Evolutionary conservation across 2,797 vertebrate species (phyloP).

Genomic region (Macropodus opercularis): DNA sequence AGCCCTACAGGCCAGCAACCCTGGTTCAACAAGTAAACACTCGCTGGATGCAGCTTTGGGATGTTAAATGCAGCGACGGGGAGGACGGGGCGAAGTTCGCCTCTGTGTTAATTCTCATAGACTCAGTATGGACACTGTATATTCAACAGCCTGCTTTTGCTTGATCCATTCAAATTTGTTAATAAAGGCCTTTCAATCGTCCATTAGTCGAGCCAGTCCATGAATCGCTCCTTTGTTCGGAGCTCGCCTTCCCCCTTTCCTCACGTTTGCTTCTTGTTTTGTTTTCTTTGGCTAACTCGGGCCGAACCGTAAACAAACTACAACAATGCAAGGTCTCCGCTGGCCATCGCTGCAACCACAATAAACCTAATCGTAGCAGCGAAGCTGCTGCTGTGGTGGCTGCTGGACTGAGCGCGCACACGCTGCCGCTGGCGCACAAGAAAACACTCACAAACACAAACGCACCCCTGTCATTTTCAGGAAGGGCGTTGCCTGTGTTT

Average conservation of each 20-base stretch:
- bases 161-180: constrained; percentile 60
- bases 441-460: constrained; percentile 13
- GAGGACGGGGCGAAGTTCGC: constrained; percentile 27
- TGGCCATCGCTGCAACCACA: constrained; percentile 56
- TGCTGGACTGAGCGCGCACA: constrained; percentile 15
- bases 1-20: constrained; percentile 55
- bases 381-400: constrained; percentile 28
- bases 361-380: constrained; percentile 64
- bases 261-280: constrained; percentile 55
- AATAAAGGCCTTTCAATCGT: constrained; percentile 68
- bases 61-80: constrained; percentile 34
- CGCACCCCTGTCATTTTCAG: constrained; percentile 21
- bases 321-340: constrained; percentile 64
- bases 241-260: constrained; percentile 45
- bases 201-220: constrained; percentile 68
- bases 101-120: too few relatives aligned
- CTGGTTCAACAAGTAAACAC: constrained; percentile 48
- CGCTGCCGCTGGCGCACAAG: constrained; percentile 5
- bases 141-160: constrained; percentile 37
- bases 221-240: constrained; percentile 71
- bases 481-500: constrained; percentile 64
- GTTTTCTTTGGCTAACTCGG: constrained; percentile 62
- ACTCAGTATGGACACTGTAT: constrained; percentile 27
- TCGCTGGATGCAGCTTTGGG: constrained; percentile 28
- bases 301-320: constrained; percentile 69